A percentile compares a stretch with the other conserved stretches of the same genome.
Conservation (phyloP, 1,140 invertebrate genomes). For the Ceratina japonica region DNA sequence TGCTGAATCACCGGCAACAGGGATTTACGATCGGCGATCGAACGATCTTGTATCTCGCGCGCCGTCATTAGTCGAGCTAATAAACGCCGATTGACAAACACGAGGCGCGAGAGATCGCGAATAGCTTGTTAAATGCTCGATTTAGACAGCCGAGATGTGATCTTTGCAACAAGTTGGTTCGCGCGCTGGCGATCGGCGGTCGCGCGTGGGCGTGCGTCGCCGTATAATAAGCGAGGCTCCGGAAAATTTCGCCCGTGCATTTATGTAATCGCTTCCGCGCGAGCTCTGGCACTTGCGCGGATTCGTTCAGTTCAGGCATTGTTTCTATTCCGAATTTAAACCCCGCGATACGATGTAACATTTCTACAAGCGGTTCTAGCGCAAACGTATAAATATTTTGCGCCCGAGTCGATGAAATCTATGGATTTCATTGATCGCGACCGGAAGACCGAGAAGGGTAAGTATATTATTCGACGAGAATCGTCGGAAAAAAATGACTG, state of each 20-base stretch:
- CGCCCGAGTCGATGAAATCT: too few relatives aligned
- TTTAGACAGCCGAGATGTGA: conserved; percentile 1
- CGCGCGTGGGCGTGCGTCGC: conserved; percentile 18
- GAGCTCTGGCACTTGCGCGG: background rate
- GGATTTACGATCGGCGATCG: conserved; percentile 19
- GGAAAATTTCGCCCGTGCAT: conserved; percentile 21
- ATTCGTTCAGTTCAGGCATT: conserved; percentile 1
- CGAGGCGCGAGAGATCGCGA: background rate
- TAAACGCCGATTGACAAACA: conserved; percentile 38
- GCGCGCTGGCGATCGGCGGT: background rate
- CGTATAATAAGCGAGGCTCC: conserved; percentile 18
- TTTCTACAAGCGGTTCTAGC: too few relatives aligned
- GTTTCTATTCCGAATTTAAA: background rate
- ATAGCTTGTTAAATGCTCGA: background rate
- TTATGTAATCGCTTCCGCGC: conserved; percentile 30
- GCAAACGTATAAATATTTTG: too few relatives aligned
- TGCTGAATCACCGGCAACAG: too few relatives aligned
- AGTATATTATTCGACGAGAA: too few relatives aligned
- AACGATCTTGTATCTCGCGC: background rate
- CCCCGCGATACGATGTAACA: too few relatives aligned
- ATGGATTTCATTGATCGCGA: too few relatives aligned
- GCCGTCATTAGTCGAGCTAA: conserved; percentile 30
- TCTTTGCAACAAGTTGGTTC: background rate
- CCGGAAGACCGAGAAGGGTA: too few relatives aligned
- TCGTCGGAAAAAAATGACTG: too few relatives aligned